Conservation (phyloP, 2,888 invertebrate genomes). For the Tortricodes alternella region DNA sequence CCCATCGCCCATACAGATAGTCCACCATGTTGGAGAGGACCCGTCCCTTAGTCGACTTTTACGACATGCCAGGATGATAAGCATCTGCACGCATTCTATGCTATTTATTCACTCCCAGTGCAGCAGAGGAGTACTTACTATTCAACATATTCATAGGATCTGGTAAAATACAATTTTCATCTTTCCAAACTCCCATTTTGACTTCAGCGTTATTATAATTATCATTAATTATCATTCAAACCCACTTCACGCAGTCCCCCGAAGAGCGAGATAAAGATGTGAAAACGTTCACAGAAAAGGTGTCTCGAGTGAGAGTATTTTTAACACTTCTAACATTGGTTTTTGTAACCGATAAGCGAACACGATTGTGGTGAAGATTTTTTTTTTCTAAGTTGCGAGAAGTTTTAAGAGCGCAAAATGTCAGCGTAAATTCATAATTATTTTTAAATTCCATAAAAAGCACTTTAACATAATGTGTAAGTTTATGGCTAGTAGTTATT, state of each 20-base stretch:
- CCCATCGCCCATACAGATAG: too few relatives aligned
- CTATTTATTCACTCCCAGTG: too few relatives aligned
- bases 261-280: constrained; percentile 52
- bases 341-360: constrained; percentile 14
- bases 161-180: too few relatives aligned
- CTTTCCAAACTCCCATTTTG: not conserved
- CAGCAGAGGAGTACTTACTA: too few relatives aligned
- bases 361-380: constrained; percentile 10
- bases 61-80: too few relatives aligned
- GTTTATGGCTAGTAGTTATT: too few relatives aligned
- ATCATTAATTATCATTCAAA: too few relatives aligned
- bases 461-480: too few relatives aligned
- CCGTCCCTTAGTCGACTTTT: too few relatives aligned
- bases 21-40: too few relatives aligned
- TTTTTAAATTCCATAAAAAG: not conserved
- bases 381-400: constrained; percentile 2
- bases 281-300: constrained; percentile 67
- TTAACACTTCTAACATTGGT: constrained; percentile 41
- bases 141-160: too few relatives aligned
- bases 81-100: too few relatives aligned
- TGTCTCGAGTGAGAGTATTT: constrained; percentile 53
- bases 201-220: not conserved
- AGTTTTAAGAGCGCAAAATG: not conserved
- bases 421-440: not conserved
- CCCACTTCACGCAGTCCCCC: constrained; percentile 19